Conservation (phyloP, 1,140 invertebrate species). For the Trachymyrmex septentrionalis region DNA sequence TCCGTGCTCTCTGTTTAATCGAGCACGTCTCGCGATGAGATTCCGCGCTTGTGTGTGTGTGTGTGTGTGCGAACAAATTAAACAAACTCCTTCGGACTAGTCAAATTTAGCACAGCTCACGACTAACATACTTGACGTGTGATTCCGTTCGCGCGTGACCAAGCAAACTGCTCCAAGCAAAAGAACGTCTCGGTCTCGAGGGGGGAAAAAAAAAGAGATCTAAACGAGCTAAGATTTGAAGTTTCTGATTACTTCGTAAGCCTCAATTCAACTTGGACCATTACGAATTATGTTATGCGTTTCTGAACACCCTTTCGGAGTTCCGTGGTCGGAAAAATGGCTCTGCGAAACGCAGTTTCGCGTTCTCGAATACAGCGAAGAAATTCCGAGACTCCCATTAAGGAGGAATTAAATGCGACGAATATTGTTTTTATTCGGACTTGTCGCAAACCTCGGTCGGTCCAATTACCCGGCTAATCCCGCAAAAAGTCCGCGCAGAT, state of each 20-base stretch:
- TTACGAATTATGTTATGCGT: slow-evolving; percentile 68
- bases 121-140: slow-evolving; percentile 6
- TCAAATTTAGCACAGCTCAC: slow-evolving; percentile 22
- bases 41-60: too few species aligned
- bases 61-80: slow-evolving; percentile 38
- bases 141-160: slow-evolving; percentile 12
- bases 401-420: slow-evolving; percentile 64
- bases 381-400: slow-evolving; percentile 47
- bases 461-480: slow-evolving; percentile 69
- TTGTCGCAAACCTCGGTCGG: slow-evolving; percentile 58
- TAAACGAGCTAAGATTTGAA: slow-evolving; percentile 42
- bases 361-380: background rate
- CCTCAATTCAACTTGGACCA: slow-evolving; percentile 69
- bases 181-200: background rate
- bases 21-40: slow-evolving; percentile 29
- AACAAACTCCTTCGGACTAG: slow-evolving; percentile 8
- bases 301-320: slow-evolving; percentile 50
- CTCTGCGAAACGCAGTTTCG: background rate
- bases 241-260: slow-evolving; percentile 72
- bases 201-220: slow-evolving; percentile 13
- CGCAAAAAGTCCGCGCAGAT: slow-evolving; percentile 57
- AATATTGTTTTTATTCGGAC: slow-evolving; percentile 59
- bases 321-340: slow-evolving; percentile 4
- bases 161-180: slow-evolving; percentile 33
- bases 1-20: slow-evolving; percentile 16